Evolutionary conservation across 2,888 invertebrate species (phyloP).

Genomic region (Dusona sp.): DNA sequence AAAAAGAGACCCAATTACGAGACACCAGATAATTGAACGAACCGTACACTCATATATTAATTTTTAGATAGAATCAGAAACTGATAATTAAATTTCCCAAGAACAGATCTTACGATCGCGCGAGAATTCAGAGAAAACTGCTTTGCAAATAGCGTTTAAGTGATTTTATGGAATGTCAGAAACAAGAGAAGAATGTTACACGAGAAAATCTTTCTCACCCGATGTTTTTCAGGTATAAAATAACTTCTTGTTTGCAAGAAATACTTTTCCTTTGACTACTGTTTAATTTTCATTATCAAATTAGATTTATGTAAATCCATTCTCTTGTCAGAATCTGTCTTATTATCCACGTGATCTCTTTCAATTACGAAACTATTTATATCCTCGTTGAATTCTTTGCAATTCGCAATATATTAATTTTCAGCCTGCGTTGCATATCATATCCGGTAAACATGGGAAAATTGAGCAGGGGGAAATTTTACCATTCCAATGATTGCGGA

Average conservation of each 20-base stretch:
- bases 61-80: background rate
- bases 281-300: background rate
- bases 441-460: background rate
- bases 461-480: background rate
- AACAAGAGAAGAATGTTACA: background rate
- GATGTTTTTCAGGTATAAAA: background rate
- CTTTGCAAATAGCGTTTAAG: background rate
- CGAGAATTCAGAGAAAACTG: background rate
- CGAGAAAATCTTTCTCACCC: background rate
- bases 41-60: background rate
- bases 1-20: background rate
- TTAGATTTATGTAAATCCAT: background rate
- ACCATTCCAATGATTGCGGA: background rate
- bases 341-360: background rate
- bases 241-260: background rate
- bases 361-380: background rate
- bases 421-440: background rate
- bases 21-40: too few species aligned
- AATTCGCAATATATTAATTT: background rate
- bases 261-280: background rate
- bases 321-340: background rate
- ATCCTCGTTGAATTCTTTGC: background rate
- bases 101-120: background rate
- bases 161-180: background rate
- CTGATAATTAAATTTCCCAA: background rate